Base-by-base conservation (phyloP, 2,888 invertebrate genomes). In the Trissolcus japonicus region DNA sequence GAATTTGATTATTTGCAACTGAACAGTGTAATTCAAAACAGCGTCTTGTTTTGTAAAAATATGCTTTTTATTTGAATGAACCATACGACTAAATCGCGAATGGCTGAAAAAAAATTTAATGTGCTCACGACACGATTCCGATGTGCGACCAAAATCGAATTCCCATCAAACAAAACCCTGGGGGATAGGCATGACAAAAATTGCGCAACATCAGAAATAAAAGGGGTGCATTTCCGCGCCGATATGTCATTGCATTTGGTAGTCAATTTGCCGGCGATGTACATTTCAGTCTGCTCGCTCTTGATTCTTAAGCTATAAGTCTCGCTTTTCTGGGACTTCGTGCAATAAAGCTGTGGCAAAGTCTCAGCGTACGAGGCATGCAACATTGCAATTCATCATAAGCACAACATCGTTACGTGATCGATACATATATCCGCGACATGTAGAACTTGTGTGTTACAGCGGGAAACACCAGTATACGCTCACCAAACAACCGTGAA, bases 381-480 rank as follows among this genome's bases (percentile, higher is more conserved):
- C 78, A 79, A 80, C 79, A 79, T 77, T 66, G 81, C 78, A 80
- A 82, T 80, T 82, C 76, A 79, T 80, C 80, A 80, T 75, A 66
- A 35, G 76, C 75, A 72, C 67, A 75, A 59, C 78, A 72, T 78
- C 72, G 75, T 78, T 75, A 75, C 71, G 72, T 75, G 75, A 78
- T 78, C 78, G 78, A 78, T 78, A 75, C 67, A 63, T 72, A 67
- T 75, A 72, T 67, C 71, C 61, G 74, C 71, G 78, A 77, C 69
- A 74, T 71, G 71, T 71, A 68, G 25, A 72, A 59, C 63, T 48
- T 48, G 53, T 62, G 21, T 68, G 60, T 16, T n/a, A 16, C 16
- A 46, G 11, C 35, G 35, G 35, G 9, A 35, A n/a, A 43, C 43
- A 46, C 14, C 46, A 46, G 16, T 6, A 46, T 3, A 46, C 2